A percentile compares a stretch with the other conserved stretches of the same genome.
Evolutionary conservation across 64 coral and sea anemone species (phyloP).

Genomic region (Pachyseris speciosa): DNA sequence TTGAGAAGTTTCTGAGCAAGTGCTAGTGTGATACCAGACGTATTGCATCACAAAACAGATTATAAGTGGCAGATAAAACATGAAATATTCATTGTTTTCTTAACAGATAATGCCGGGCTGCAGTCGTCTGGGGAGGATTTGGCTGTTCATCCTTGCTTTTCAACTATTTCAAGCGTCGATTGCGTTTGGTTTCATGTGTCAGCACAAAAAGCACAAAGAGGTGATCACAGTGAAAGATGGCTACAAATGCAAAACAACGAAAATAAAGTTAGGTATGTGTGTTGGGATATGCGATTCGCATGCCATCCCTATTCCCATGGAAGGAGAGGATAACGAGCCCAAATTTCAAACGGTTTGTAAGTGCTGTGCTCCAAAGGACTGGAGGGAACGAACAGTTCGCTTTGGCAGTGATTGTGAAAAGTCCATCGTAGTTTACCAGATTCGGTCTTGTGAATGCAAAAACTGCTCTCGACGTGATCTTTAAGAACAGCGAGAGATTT

Average conservation of each 20-base stretch:
- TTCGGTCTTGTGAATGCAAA: constrained; percentile 36
- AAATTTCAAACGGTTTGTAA: constrained; percentile 7
- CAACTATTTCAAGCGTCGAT: constrained; percentile 12
- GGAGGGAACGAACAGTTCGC: neutral
- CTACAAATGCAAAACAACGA: constrained; percentile 25
- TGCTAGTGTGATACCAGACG: neutral
- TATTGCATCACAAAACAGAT: neutral
- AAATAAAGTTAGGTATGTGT: constrained; percentile 11
- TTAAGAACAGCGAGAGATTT: neutral
- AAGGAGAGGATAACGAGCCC: neutral
- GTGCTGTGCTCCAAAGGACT: constrained; percentile 18
- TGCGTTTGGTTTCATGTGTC: neutral
- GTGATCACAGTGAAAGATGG: constrained; percentile 1
- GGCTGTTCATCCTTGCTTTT: constrained; percentile 23
- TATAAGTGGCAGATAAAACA: neutral
- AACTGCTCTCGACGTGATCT: constrained; percentile 40
- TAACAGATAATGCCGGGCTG: constrained; percentile 37
- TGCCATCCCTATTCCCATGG: constrained; percentile 13
- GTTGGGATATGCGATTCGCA: constrained; percentile 15
- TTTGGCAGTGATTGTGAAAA: constrained; percentile 21
- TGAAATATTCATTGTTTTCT: constrained; percentile 42
- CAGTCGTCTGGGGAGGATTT: neutral
- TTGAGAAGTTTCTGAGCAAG: neutral
- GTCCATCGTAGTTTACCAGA: constrained; percentile 29
- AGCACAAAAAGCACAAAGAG: constrained; percentile 7